These are phyloP conservation scores for Timandra comae DNA, from an alignment of 2,888 invertebrate genomes.

Conservation along the genomic window DNA sequence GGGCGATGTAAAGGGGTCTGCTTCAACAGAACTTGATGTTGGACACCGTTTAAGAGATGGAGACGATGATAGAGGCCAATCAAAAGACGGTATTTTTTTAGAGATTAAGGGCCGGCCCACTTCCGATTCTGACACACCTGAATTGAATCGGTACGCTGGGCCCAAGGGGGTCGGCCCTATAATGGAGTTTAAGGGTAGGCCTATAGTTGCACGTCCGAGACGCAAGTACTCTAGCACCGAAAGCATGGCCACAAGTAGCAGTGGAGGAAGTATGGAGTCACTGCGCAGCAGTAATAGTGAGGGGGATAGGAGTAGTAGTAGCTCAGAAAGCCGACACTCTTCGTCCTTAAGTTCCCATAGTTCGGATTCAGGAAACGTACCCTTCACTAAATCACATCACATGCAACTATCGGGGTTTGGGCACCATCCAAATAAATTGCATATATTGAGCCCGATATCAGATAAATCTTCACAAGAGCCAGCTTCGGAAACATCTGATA, in stretches of 20 bases:
- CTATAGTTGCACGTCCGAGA: slow-evolving; percentile 68
- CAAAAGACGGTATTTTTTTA: slow-evolving; percentile 82
- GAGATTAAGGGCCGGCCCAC: slow-evolving; percentile 84
- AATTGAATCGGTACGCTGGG: slow-evolving; percentile 74
- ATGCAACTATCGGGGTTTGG: slow-evolving; percentile 82
- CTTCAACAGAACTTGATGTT: slow-evolving; percentile 61
- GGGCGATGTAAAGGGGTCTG: slow-evolving; percentile 77
- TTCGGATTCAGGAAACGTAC: slow-evolving; percentile 85
- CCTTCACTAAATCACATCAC: slow-evolving; percentile 77
- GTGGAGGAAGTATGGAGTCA: slow-evolving; percentile 92
- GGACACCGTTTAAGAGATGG: slow-evolving; percentile 76
- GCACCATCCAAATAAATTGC: slow-evolving; percentile 85
- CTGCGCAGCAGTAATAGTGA: slow-evolving; percentile 91
- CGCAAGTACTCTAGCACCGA: slow-evolving; percentile 87
- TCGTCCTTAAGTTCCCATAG: slow-evolving; percentile 91
- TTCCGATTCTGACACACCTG: slow-evolving; percentile 74
- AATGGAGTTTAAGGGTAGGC: slow-evolving; percentile 80
- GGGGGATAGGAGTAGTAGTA: slow-evolving; percentile 89
- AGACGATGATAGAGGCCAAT: slow-evolving; percentile 83
- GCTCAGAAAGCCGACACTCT: slow-evolving; percentile 89
- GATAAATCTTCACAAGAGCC: slow-evolving; percentile 94
- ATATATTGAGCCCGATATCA: slow-evolving; percentile 92
- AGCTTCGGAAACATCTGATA: slow-evolving; percentile 88
- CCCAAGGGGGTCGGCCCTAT: slow-evolving; percentile 77
- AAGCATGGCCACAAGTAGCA: slow-evolving; percentile 91